Percentiles rank a stretch among this genome's conserved stretches.
phyloP scores from a whole-genome alignment of 2,113 vertebrate species.

The Lethenteron reissneri region DNA sequence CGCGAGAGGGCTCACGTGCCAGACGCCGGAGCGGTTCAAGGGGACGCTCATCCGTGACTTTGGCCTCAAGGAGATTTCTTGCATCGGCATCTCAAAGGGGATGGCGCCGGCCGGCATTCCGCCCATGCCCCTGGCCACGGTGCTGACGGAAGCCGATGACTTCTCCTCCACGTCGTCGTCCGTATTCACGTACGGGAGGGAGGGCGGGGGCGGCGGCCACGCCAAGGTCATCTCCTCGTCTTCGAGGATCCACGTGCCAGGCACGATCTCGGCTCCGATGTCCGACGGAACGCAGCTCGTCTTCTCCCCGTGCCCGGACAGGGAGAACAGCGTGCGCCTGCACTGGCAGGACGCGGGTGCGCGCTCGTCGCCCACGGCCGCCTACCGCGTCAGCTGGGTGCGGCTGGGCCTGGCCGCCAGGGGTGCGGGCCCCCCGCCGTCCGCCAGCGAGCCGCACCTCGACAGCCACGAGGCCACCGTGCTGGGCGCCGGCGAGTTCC shows the following conservation, averaged over 20 bases:
- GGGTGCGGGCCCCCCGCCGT: background rate
- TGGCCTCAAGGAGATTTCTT: conserved; percentile 54
- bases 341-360: background rate
- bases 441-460: conserved; percentile 15
- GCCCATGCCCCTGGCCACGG: no score
- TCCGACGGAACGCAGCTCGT: conserved; percentile 47
- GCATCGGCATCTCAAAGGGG: conserved; percentile 60
- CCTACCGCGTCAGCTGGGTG: conserved; percentile 60
- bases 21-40: conserved; percentile 47
- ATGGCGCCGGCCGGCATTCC: conserved; percentile 16
- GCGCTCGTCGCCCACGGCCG: conserved; percentile 38
- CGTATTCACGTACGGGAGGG: no score
- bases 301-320: conserved; percentile 16
- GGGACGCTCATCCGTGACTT: conserved; percentile 59
- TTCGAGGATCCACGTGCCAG: conserved; percentile 50
- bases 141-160: no score
- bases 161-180: no score
- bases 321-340: background rate
- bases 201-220: no score
- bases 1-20: conserved; percentile 58
- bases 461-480: conserved; percentile 63
- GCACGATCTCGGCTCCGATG: conserved; percentile 51
- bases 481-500: conserved; percentile 53
- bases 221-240: no score
- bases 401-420: conserved; percentile 31